phyloP scores from a whole-genome alignment of 2,797 vertebrate genomes.

The Sebastes nivosus region DNA sequence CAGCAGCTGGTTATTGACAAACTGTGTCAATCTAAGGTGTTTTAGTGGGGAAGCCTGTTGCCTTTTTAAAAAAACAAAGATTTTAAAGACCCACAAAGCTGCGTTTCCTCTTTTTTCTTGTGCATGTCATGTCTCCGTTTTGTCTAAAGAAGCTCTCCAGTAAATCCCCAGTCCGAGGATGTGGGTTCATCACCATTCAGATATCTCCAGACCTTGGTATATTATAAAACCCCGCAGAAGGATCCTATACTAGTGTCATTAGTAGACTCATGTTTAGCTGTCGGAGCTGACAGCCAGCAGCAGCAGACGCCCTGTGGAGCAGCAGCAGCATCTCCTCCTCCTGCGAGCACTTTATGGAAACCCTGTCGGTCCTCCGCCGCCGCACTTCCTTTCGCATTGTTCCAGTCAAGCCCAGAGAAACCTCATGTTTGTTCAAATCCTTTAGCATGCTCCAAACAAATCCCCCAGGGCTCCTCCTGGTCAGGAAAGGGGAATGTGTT shows the following conservation, averaged over 20 bases:
- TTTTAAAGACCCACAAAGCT: slow-evolving; percentile 56
- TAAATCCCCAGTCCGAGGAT: slow-evolving; percentile 2
- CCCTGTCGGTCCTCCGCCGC: slow-evolving; percentile 34
- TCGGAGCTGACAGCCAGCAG: slow-evolving; percentile 19
- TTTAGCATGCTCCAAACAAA: slow-evolving; percentile 21
- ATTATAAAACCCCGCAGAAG: no score
- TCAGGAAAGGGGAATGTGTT: rapidly evolving
- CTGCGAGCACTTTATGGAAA: slow-evolving; percentile 10
- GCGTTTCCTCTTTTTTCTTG: slow-evolving; percentile 78
- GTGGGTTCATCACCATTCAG: slow-evolving; percentile 3
- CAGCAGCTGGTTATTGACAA: slow-evolving; percentile 26
- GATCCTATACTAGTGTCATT: neutral
- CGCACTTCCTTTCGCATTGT: slow-evolving; percentile 49
- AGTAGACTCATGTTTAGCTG: neutral
- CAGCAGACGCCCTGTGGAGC: slow-evolving; percentile 56
- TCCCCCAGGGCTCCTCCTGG: neutral
- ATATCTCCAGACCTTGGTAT: neutral
- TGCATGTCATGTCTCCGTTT: slow-evolving; percentile 80
- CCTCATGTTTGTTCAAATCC: slow-evolving; percentile 25
- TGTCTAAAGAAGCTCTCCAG: slow-evolving; percentile 57
- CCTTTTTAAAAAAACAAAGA: slow-evolving; percentile 43
- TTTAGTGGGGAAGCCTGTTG: slow-evolving; percentile 31
- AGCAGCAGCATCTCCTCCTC: slow-evolving; percentile 31
- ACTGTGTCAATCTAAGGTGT: slow-evolving; percentile 19
- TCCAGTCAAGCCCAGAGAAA: slow-evolving; percentile 24